Evolutionary conservation across 1,140 invertebrate species (phyloP).

Genomic region (Drosophila varians): DNA sequence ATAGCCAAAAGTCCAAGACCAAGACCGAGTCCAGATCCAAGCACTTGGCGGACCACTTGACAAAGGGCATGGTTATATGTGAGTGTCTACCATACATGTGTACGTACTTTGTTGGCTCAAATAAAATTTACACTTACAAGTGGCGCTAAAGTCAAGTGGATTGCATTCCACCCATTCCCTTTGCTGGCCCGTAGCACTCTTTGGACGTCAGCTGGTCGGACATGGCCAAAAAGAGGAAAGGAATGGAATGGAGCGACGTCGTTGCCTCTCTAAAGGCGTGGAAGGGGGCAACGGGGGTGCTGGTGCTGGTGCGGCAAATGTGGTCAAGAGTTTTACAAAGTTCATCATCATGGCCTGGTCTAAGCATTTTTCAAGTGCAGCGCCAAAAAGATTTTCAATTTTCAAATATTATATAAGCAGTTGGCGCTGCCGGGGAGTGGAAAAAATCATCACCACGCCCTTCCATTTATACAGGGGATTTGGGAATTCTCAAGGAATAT

Average conservation of each 20-base stretch:
- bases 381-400: constrained; percentile 79
- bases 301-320: constrained; percentile 61
- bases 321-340: constrained; percentile 79
- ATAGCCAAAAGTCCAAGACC: constrained; percentile 8
- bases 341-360: constrained; percentile 71
- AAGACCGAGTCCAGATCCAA: constrained; percentile 37
- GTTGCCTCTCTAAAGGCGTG: background rate
- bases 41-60: constrained; percentile 59
- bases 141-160: constrained; percentile 78
- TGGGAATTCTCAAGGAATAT: too few species aligned
- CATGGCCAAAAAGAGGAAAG: constrained; percentile 65
- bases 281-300: background rate
- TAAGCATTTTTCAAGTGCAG: constrained; percentile 78
- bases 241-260: constrained; percentile 34
- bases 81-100: constrained; percentile 34
- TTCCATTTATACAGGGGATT: background rate
- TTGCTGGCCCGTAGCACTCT: background rate
- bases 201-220: constrained; percentile 69
- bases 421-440: constrained; percentile 29
- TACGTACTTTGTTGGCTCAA: constrained; percentile 64
- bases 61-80: constrained; percentile 50
- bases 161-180: constrained; percentile 25
- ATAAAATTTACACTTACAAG: constrained; percentile 81
- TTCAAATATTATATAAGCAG: constrained; percentile 78
- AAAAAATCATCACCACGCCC: constrained; percentile 51